phyloP scores from a whole-genome alignment of 2,113 vertebrate genomes.

The Dunckerocampus dactyliophorus region DNA sequence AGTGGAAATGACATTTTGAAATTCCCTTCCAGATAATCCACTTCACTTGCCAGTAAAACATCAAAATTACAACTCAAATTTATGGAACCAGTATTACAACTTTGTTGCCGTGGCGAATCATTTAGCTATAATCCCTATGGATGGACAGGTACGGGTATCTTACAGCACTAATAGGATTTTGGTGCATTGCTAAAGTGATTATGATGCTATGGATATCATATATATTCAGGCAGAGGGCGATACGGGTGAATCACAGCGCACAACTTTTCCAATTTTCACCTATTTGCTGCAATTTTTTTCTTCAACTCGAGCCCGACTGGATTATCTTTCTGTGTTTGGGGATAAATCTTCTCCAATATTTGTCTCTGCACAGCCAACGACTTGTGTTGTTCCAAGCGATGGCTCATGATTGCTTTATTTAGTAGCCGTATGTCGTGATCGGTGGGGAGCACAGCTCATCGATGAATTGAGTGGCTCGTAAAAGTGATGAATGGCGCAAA shows the following conservation, averaged over 20 bases:
- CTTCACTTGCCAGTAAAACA: constrained; percentile 88
- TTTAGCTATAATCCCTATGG: constrained; percentile 75
- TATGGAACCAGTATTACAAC: constrained; percentile 81
- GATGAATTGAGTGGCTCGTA: constrained; percentile 85
- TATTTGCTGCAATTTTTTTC: neutral
- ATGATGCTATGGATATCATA: constrained; percentile 49
- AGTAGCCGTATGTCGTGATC: constrained; percentile 80
- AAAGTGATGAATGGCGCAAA: constrained; percentile 83
- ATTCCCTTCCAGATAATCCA: constrained; percentile 91
- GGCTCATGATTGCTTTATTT: constrained; percentile 83
- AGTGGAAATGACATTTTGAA: constrained; percentile 93
- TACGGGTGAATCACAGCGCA: constrained; percentile 6
- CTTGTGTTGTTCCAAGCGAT: constrained; percentile 69
- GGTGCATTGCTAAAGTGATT: constrained; percentile 61
- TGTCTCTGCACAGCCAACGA: constrained; percentile 47
- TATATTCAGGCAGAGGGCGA: constrained; percentile 39
- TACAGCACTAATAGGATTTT: constrained; percentile 67
- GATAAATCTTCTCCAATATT: neutral
- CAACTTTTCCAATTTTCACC: neutral
- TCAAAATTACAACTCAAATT: constrained; percentile 85
- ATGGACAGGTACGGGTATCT: constrained; percentile 74
- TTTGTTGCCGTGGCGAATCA: constrained; percentile 76
- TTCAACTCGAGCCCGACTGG: neutral
- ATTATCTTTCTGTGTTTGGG: neutral
- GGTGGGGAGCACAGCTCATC: constrained; percentile 84